Percentiles rank a stretch among this genome's conserved stretches.
These are phyloP conservation scores for Leptinotarsa peninsularis DNA, from an alignment of 2,888 invertebrate species.

Conservation along the genomic window DNA sequence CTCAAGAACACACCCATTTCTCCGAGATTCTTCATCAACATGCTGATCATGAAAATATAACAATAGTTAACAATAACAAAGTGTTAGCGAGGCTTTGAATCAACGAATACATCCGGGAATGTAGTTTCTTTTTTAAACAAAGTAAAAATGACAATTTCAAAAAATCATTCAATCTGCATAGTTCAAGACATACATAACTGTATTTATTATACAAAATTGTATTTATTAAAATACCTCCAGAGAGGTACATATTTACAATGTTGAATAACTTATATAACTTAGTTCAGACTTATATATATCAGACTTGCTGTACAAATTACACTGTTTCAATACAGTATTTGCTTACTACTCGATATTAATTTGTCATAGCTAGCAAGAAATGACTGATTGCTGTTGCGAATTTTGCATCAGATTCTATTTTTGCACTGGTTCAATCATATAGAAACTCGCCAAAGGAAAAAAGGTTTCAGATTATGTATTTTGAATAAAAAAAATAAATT, in stretches of 20 bases:
- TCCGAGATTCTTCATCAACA: conserved; percentile 35
- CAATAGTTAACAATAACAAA: conserved; percentile 60
- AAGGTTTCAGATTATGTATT: neutral
- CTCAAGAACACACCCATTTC: conserved; percentile 30
- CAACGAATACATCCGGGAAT: conserved; percentile 63
- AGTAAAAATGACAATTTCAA: conserved; percentile 53
- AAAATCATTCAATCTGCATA: conserved; percentile 54
- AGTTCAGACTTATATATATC: conserved; percentile 65
- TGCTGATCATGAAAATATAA: conserved; percentile 51
- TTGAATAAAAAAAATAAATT: too few relatives aligned
- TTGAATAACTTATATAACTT: conserved; percentile 62
- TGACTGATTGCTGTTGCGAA: conserved; percentile 47
- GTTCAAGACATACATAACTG: conserved; percentile 50
- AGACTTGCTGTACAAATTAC: conserved; percentile 63
- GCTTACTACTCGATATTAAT: conserved; percentile 49
- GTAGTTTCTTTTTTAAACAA: conserved; percentile 58
- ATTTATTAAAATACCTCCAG: conserved; percentile 58
- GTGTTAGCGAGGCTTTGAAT: conserved; percentile 59
- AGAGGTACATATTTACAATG: conserved; percentile 59
- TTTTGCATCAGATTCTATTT: conserved; percentile 31
- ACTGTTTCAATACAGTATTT: conserved; percentile 47
- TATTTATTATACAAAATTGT: conserved; percentile 46
- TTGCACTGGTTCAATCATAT: neutral
- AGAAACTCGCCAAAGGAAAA: neutral
- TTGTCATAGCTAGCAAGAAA: conserved; percentile 52